Percentiles rank a stretch among this genome's conserved stretches.
These are phyloP conservation scores for Vipera ursinii DNA, from an alignment of 2,797 vertebrate genomes.

Conservation along the genomic window DNA sequence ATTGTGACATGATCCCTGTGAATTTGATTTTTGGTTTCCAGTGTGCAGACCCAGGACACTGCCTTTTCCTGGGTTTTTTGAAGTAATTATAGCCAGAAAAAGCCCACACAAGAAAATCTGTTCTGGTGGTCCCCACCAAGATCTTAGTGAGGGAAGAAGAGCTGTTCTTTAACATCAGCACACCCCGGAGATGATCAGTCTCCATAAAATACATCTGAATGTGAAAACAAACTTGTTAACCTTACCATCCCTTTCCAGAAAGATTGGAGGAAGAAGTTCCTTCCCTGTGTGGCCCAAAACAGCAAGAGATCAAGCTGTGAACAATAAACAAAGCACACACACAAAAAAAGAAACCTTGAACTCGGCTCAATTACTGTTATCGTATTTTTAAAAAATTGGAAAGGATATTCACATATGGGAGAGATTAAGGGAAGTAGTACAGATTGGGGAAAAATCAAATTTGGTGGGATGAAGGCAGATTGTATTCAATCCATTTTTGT, in stretches of 20 bases:
- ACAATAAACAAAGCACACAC: slow-evolving; percentile 40
- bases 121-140: slow-evolving; percentile 73
- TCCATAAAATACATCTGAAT: slow-evolving; percentile 67
- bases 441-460: slow-evolving; percentile 25
- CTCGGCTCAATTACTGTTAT: slow-evolving; percentile 49
- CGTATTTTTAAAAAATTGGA: slow-evolving; percentile 60
- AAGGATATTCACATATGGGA: slow-evolving; percentile 63
- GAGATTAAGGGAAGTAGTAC: slow-evolving; percentile 50
- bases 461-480: background rate
- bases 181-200: slow-evolving; percentile 66
- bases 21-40: slow-evolving; percentile 54
- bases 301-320: slow-evolving; percentile 24
- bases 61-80: slow-evolving; percentile 68
- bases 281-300: slow-evolving; percentile 70
- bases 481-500: background rate
- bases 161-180: slow-evolving; percentile 59
- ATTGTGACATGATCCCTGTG: slow-evolving; percentile 63
- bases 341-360: slow-evolving; percentile 37
- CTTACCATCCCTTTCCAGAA: slow-evolving; percentile 49
- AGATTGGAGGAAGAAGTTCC: slow-evolving; percentile 64
- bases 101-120: slow-evolving; percentile 74
- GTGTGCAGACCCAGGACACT: slow-evolving; percentile 62
- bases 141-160: slow-evolving; percentile 54
- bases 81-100: slow-evolving; percentile 69
- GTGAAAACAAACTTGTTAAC: slow-evolving; percentile 71